These are phyloP conservation scores for Psittacula derbiana DNA, from an alignment of 2,797 vertebrate genomes.

Conservation along the genomic window DNA sequence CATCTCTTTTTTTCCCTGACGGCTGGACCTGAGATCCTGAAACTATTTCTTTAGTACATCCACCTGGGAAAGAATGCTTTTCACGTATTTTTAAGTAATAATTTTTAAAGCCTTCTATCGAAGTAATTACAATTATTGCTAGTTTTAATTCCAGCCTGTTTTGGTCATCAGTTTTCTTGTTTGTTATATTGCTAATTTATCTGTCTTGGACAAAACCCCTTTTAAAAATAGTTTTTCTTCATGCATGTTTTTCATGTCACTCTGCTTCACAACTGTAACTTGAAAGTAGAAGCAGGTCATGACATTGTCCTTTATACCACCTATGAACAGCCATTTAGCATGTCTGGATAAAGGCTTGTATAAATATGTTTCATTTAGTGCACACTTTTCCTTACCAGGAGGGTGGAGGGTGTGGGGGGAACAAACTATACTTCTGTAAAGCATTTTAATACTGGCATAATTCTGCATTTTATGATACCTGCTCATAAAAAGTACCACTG, in stretches of 20 bases:
- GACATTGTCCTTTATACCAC: not conserved
- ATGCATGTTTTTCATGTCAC: not conserved
- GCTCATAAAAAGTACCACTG: not conserved
- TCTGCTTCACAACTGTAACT: not conserved
- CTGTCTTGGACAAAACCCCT: not conserved
- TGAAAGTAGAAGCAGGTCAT: not conserved
- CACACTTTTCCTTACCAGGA: not conserved
- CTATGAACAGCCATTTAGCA: not conserved
- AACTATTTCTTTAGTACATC: not conserved
- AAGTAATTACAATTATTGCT: not conserved
- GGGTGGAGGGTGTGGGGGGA: accelerated
- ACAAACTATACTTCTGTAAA: not conserved
- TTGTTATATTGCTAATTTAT: not conserved
- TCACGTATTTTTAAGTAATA: not conserved
- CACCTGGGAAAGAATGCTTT: not conserved
- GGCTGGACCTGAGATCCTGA: not conserved
- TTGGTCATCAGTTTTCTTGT: not conserved
- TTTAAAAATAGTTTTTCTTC: not conserved
- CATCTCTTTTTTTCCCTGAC: no score
- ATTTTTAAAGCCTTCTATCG: not conserved
- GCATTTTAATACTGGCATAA: not conserved
- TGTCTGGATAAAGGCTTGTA: not conserved
- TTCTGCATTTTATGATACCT: not conserved
- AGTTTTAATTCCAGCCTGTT: not conserved
- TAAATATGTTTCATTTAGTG: not conserved